Evolutionary conservation across 2,888 invertebrate species (phyloP), one percentile per base, ranked within the genome.

Genomic region (Osmoderma eremita): DNA sequence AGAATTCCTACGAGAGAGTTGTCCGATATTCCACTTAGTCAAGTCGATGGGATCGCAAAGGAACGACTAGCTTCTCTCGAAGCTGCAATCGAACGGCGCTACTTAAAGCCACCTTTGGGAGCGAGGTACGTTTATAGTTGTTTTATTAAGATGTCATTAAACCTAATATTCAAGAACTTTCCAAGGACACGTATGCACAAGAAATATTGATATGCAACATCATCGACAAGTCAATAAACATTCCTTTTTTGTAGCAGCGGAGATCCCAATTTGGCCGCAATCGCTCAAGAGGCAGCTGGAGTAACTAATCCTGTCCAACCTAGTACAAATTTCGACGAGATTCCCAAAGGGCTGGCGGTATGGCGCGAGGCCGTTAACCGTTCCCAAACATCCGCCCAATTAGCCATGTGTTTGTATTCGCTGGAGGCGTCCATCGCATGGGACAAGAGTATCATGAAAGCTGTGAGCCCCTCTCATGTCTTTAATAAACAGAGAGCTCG

Each of bases 381-480:
- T 56, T 92, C 95, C 50, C 90, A 88, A 76, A 95, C 95, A 0
- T 91, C 96, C 0, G 93, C 97, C 0, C 97, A 98, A 79, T 85
- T 98, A 20, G 93, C 94, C 18, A 91, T 96, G 90, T 91, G 94
- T 75, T 86, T 96, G 67, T 92, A 94, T 77, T 92, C 94, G 76
- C 84, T 98, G 72, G 96, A 97, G 80, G 90, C 92, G 1, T 93
- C 92, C 79, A 94, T 98, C 76, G 97, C 97, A 41, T 98, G 98
- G 98, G 98, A 98, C 84, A 97, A 97, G 86, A 97, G 97, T 85
- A 94, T 97, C 79, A 97, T 98, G 97, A 97, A 97, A 88, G 98
- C 97, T 85, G 97, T 97, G 87, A 90, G 94, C 91, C 80, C 76
- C 73, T 76, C 78, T 75, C 74, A 75, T 77, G 78, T 78, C 75